Evolutionary conservation across 2,888 invertebrate genomes (phyloP), one percentile per base, ranked within the genome.

Genomic region (Buathra laborator): DNA sequence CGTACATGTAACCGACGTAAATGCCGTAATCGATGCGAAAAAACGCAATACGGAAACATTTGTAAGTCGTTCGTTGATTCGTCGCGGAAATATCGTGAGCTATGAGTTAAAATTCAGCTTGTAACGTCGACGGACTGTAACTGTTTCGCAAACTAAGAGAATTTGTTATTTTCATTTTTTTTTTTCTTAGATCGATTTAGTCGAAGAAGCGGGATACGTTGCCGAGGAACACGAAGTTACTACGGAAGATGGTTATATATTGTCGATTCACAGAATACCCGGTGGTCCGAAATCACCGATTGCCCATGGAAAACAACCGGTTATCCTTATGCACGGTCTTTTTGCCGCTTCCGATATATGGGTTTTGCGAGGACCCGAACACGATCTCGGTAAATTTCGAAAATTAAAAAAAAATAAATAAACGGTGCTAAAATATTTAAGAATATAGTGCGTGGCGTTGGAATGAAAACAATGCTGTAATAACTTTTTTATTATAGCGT

Each of bases 231-330:
- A 89, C 74, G 85, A 86, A n/a, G 86, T 90, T 4, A 87, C 86
- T 14, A 90, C 90, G 32, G 87, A 87, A 43, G 90, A 90, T 66
- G 90, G 88, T n/a, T 90, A 90, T 82, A 86, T 90, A 62, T 79
- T 90, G 86, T 84, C 86, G 62, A 51, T 89, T 16, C 90, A 90
- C 78, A 87, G 90, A 81, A 89, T 90, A n/a, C 82, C 87, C 3
- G 87, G 89, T 16, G 85, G 90, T 19, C 87, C 89, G 9, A 86
- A 68, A 24, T 87, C 87, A 29, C 88, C 88, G 29, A 80, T 81
- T 32, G 71, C 74, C 2, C 70, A 72, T 24, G 86, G 84, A 24
- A 90, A 90, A 75, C 87, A 89, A 12, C 87, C 87, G 14, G 87
- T 90, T 1, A 79, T 90, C 14, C 72, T 90, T 0, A 66, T 90